Conservation (phyloP, 2,113 vertebrate species). For the Meles meles region DNA sequence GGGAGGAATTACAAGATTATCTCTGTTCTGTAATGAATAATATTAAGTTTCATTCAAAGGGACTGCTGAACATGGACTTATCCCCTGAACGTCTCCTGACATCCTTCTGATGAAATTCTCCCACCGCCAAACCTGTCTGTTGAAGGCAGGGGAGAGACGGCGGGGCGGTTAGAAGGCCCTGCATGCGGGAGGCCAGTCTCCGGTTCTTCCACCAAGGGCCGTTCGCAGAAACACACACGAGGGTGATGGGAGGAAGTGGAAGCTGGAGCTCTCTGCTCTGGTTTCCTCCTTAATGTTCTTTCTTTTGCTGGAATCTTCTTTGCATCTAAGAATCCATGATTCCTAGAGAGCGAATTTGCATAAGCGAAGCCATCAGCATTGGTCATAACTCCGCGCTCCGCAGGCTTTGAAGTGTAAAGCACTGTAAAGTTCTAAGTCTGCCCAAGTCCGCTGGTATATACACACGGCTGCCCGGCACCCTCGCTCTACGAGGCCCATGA, state of each 20-base stretch:
- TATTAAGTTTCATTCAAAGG: not conserved
- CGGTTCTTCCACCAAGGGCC: accelerated
- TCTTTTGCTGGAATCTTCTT: not conserved
- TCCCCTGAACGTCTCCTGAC: conserved; percentile 54
- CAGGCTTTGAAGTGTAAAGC: not conserved
- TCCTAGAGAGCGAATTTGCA: not conserved
- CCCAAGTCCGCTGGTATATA: accelerated
- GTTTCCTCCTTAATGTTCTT: too few relatives aligned
- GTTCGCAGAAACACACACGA: accelerated
- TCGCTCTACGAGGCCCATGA: accelerated
- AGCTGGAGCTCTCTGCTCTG: accelerated
- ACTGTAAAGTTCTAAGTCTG: accelerated
- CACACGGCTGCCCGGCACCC: accelerated
- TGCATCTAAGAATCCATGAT: not conserved
- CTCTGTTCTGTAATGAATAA: not conserved
- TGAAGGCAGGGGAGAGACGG: not conserved
- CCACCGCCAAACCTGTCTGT: conserved; percentile 19
- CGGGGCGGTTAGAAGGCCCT: accelerated
- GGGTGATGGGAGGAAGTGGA: accelerated
- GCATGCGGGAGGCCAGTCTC: accelerated
- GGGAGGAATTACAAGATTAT: not conserved
- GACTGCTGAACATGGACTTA: not conserved
- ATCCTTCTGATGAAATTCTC: conserved; percentile 28
- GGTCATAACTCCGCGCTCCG: accelerated
- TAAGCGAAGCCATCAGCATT: not conserved